Base-by-base conservation (phyloP, 2,797 vertebrate genomes). In the Scyliorhinus canicula region DNA sequence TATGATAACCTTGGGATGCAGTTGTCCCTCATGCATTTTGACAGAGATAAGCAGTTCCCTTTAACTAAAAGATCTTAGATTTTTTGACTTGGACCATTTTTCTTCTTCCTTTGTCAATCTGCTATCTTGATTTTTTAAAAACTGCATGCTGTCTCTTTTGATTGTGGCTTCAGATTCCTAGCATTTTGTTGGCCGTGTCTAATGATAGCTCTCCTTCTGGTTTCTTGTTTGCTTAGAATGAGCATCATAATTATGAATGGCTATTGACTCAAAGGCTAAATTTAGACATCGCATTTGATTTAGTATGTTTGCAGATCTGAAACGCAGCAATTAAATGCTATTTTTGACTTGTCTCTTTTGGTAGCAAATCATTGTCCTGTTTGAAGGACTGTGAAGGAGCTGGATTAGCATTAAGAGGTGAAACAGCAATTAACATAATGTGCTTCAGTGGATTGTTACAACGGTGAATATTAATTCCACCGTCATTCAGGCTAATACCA, bases 401-500 rank as follows among this genome's bases (percentile, higher is more conserved):
- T 91, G 88, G 21, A 63, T 91, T 63, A 91, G 57, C 57, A 44
- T 91, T n/a, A 91, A n/a, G 8, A 11, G n/a, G 21, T 40, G 60
- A 63, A 91, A 65, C n/a, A 91, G 60, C 88, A 44, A 91, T 60
- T 44, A 65, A 63, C 9, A 21, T n/a, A 40, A 65, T 63, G 57
- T 63, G 88, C n/a, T 91, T 91, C n/a, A 35, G 31, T 60, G 77
- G n/a, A 91, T 91, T 63, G 57, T 91, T 63, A 63, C n/a, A 24
- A 40, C n/a, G 60, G 60, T 91, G 60, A 40, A 91, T 91, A n/a
- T 44, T 44, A 91, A 91, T 91, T 21, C n/a, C 40, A 91, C 57
- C 12, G 31, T 24, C 40, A 91, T n/a, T 40, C 57, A 91, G n/a
- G 6, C 40, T 57, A 82, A 44, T 35, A 19, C 77, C 21, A 40